These are phyloP conservation scores for Lamproptera curius DNA, from an alignment of 2,888 invertebrate species.

Conservation along the genomic window DNA sequence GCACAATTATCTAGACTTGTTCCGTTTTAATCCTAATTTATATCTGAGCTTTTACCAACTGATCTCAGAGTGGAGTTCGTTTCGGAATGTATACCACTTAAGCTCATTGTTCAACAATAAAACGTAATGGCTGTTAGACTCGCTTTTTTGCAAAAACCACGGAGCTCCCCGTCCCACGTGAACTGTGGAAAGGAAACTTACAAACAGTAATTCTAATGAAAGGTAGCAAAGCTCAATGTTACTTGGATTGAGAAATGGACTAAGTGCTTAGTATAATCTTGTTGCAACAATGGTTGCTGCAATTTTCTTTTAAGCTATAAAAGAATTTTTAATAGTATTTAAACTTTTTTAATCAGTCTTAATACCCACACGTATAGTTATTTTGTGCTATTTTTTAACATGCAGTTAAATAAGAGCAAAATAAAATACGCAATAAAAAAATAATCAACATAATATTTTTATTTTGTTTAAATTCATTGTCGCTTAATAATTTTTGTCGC, in stretches of 20 bases:
- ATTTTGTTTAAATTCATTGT: too few relatives aligned
- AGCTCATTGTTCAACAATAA: conserved; percentile 16
- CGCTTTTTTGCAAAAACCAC: conserved; percentile 11
- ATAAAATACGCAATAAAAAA: too few relatives aligned
- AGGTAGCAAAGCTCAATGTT: conserved; percentile 3
- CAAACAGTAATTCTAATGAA: conserved; percentile 15
- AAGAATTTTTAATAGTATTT: too few relatives aligned
- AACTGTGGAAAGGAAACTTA: conserved; percentile 5
- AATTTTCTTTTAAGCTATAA: too few relatives aligned
- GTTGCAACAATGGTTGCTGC: conserved; percentile 1
- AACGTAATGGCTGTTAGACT: conserved; percentile 14
- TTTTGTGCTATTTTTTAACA: too few relatives aligned
- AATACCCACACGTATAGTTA: too few relatives aligned
- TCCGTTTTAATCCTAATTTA: conserved; percentile 6
- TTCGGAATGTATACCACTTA: conserved; percentile 17
- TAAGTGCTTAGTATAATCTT: conserved; percentile 1
- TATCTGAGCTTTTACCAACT: conserved; percentile 3
- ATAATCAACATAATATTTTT: too few relatives aligned
- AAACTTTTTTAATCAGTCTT: too few relatives aligned
- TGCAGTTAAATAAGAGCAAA: too few relatives aligned
- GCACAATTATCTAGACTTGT: conserved; percentile 11
- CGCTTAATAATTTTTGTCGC: too few relatives aligned
- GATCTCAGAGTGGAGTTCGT: conserved; percentile 10
- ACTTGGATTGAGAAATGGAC: conserved; percentile 6
- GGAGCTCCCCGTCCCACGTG: not conserved